Evolutionary conservation across 1,140 invertebrate species (phyloP).

Genomic region (Bombus terrestris): DNA sequence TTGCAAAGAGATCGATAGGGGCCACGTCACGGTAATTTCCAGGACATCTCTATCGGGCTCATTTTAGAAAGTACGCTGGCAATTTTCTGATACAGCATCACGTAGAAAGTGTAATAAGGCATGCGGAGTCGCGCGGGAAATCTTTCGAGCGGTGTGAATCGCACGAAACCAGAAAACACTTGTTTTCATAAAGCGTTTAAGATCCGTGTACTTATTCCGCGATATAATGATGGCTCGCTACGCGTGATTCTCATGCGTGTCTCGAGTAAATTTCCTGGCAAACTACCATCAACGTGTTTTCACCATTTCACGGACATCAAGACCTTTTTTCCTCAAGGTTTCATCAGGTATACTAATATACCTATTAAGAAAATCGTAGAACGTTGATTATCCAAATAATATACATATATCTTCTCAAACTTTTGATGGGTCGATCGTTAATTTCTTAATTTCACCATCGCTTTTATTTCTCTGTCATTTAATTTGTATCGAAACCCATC

Average conservation of each 20-base stretch:
- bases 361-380: neutral
- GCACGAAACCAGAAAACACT: conserved; percentile 16
- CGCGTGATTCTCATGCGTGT: neutral
- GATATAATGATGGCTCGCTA: neutral
- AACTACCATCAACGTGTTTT: neutral
- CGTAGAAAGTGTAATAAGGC: conserved; percentile 59
- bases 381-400: neutral
- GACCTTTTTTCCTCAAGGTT: neutral
- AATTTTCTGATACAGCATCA: conserved; percentile 57
- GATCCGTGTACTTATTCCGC: neutral
- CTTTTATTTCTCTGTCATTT: too few relatives aligned
- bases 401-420: neutral
- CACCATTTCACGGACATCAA: neutral
- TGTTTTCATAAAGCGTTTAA: conserved; percentile 21
- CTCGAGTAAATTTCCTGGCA: neutral
- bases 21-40: neutral
- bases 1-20: neutral
- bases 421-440: too few relatives aligned
- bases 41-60: conserved; percentile 4
- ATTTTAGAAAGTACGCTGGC: conserved; percentile 57
- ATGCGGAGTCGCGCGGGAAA: conserved; percentile 38
- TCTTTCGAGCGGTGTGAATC: conserved; percentile 39
- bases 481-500: neutral
- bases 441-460: too few relatives aligned
- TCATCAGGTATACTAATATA: neutral